Base-by-base conservation (phyloP, 2,797 vertebrate genomes). In the Malacoctenus gilli region DNA sequence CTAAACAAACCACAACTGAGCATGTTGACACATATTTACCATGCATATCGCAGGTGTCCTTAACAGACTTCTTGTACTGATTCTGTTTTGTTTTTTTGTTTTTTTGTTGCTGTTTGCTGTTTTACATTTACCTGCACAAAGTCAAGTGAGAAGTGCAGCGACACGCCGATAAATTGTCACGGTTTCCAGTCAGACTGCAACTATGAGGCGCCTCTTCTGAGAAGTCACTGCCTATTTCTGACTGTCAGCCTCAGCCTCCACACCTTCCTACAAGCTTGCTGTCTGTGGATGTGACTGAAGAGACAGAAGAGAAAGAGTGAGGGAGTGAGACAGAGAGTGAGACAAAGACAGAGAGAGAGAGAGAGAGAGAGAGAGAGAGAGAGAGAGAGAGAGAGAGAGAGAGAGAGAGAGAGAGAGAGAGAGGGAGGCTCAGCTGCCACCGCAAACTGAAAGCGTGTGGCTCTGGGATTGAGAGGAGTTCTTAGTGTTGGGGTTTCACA, bases 371-470 rank as follows among this genome's bases (percentile, higher is more conserved):
- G 44, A 59, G 67, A 43, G 15, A 46, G 12, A 59, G 40, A n/a
- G 14, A 68, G 25, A 25, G 19, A 28, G 66, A 43, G 57, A 54
- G 61, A 71, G 66, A 78, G 61, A 58, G 42, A 60, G 69, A 64
- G 49, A 56, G 51, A 58, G 50, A 67, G 54, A 72, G 66, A 52
- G 54, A 59, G 52, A 74, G 52, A 66, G 25, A 49, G 63, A 61
- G 64, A 61, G 43, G 14, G 43, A 59, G 65, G 18, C 77, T 87
- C 82, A 88, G 82, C 82, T 78, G 82, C 83, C 68, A 86, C 87
- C 89, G 65, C 88, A 84, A 90, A 90, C 89, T 84, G 87, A 89
- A 88, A 84, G 78, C 73, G 66, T 82, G 86, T 55, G 85, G 89
- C 75, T 86, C 72, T n/a, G 58, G 86, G 75, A 87, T 83, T 22